Base-by-base conservation (phyloP, 2,888 invertebrate species). In the Athripsodes cinereus region DNA sequence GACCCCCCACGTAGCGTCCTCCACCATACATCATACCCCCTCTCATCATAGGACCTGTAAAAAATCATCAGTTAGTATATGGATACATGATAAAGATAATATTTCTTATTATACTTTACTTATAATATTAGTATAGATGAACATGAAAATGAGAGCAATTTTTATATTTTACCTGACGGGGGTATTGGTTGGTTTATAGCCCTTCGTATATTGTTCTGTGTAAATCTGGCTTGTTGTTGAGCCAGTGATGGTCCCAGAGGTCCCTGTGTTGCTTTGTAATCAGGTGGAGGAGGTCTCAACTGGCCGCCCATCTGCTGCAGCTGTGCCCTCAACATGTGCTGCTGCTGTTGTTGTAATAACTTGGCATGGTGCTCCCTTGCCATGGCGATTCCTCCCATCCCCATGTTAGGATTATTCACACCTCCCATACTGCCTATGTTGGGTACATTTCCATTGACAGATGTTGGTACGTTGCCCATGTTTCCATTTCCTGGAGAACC, bases 211-310 rank as follows among this genome's bases (percentile, higher is more conserved):
- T 71, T 79, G 74, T 80, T 76, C 66, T 81, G 81, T 22, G 80
- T 79, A 65, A 74, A 74, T 71, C 74, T 72, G 52, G 74, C 65
- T 58, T 74, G 74, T 48, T 71, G 52, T 6, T 51, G 50, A 5
- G 34, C 48, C 16, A 47, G 51, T 16, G 56, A 56, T 47, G 60
- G 53, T 18, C 62, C 53, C 47, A 69, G 60, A 13, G 62, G 62
- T 26, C 71, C 80, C 74, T 75, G 86, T 66, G 78, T 81, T 68
- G 87, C 83, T 72, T 91, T 92, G 74, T 92, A 92, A 72, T 92
- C 92, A 1, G 92, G 92, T 46, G 92, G 92, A 20, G 92, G 92
- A 22, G 91, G 89, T 54, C 89, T 47, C 19, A 63, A 34, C 34
- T 57, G 58, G 1, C 54, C 54, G 6, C 55, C 80, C 20, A 1